Evolutionary conservation across 2,113 vertebrate species (phyloP).

Genomic region (human): GRCh38 chr2:29061501-29062000

Average conservation of each 20-base stretch:
- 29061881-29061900: background rate
- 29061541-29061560: background rate
- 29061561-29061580: background rate
- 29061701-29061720: background rate
- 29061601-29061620: background rate
- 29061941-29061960: background rate
- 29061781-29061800: background rate
- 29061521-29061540: background rate
- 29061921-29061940: background rate
- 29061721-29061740: background rate
- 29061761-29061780: background rate
- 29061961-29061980: background rate
- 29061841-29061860: background rate
- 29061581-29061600: background rate
- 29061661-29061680: background rate
- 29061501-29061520: background rate
- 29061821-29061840: background rate
- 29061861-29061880: background rate
- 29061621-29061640: background rate
- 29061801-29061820: background rate
- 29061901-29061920: background rate
- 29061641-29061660: slow-evolving; percentile 4
- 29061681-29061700: background rate
- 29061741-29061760: background rate
- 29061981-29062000: background rate